Conservation (phyloP, 1,140 invertebrate species). For the Tetragnatha versicolor region DNA sequence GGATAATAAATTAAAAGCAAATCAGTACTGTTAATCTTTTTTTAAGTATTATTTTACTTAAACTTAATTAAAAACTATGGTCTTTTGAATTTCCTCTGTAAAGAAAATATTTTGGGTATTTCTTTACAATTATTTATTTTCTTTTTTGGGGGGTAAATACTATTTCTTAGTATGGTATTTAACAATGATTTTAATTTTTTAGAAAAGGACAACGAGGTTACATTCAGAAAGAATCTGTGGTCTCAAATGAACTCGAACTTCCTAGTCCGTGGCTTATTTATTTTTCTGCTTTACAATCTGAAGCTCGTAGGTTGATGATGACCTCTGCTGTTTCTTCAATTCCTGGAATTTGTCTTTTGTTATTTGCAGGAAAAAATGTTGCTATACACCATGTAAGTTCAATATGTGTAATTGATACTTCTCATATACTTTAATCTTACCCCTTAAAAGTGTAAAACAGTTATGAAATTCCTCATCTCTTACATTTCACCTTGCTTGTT, state of each 20-base stretch:
- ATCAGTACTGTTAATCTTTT: too few species aligned
- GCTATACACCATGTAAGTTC: conserved; percentile 55
- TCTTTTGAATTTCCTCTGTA: too few species aligned
- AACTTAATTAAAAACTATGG: too few species aligned
- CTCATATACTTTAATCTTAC: not conserved
- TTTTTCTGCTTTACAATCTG: conserved; percentile 65
- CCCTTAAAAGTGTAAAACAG: not conserved
- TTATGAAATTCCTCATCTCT: not conserved
- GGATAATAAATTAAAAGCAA: too few species aligned
- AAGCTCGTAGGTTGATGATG: conserved; percentile 64
- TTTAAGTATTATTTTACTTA: too few species aligned
- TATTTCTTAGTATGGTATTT: too few species aligned
- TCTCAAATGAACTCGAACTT: conserved; percentile 66
- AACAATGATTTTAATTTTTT: conserved; percentile 41
- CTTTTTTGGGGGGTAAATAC: too few species aligned
- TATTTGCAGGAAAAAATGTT: conserved; percentile 64
- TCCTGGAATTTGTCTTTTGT: conserved; percentile 67
- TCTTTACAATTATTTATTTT: too few species aligned
- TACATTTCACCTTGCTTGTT: not conserved
- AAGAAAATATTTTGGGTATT: too few species aligned
- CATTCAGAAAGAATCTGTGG: conserved; percentile 66
- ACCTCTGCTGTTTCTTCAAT: conserved; percentile 68
- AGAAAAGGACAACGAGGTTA: conserved; percentile 66
- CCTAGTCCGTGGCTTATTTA: conserved; percentile 64
- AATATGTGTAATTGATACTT: not conserved